Conservation (phyloP, 2,113 vertebrate species). For the Apistogramma diplotaenia region DNA sequence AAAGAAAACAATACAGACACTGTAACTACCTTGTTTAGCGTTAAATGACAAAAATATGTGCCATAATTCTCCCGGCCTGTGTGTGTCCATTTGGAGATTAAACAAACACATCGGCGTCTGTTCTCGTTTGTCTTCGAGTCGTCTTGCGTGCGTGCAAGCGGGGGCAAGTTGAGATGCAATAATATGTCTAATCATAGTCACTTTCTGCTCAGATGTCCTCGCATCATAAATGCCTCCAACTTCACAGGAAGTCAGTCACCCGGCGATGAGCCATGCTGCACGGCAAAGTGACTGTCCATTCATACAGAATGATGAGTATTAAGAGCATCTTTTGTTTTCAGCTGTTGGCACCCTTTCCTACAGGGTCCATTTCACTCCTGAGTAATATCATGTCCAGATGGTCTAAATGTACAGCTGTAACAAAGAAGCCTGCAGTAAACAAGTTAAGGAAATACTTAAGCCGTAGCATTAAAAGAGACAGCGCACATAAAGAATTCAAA, state of each 20-base stretch:
- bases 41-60: conserved; percentile 50
- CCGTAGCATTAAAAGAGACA: neutral
- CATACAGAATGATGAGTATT: neutral
- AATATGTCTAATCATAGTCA: conserved; percentile 71
- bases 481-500: neutral
- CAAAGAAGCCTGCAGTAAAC: neutral
- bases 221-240: conserved; percentile 69
- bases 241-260: conserved; percentile 46
- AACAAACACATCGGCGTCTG: conserved; percentile 22
- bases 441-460: neutral
- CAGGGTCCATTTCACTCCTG: conserved; percentile 6
- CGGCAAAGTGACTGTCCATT: neutral
- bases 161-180: conserved; percentile 68
- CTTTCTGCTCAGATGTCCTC: conserved; percentile 61
- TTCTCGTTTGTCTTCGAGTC: conserved; percentile 39
- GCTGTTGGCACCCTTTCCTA: neutral
- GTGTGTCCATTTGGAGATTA: conserved; percentile 12
- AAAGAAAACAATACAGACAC: conserved; percentile 58
- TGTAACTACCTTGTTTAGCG: conserved; percentile 49
- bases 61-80: conserved; percentile 13
- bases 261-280: neutral
- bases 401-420: conserved; percentile 38
- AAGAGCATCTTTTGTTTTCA: neutral
- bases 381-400: conserved; percentile 8
- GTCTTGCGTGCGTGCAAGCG: conserved; percentile 58